Conservation (phyloP, 2,797 vertebrate genomes). For the Peromyscus nudipes region DNA sequence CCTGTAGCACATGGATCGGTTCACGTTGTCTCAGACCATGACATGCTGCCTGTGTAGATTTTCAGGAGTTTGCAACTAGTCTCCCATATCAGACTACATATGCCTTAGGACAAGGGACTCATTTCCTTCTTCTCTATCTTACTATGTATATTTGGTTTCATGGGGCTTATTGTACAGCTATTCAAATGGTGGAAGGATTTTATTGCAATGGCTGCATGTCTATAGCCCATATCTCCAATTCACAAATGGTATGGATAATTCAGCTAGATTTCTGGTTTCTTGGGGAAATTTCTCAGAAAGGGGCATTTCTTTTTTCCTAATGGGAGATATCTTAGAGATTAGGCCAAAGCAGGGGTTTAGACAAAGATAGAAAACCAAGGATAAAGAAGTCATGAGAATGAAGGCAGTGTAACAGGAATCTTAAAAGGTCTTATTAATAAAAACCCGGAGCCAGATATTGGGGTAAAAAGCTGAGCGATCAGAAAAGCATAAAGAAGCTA, state of each 20-base stretch:
- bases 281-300: not conserved
- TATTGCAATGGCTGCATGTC: not conserved
- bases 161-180: too few relatives aligned
- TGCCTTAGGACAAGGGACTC: not conserved
- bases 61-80: not conserved
- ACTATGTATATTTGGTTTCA: too few relatives aligned
- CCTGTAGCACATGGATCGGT: not conserved
- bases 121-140: not conserved
- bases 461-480: too few relatives aligned
- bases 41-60: not conserved
- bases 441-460: too few relatives aligned
- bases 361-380: not conserved
- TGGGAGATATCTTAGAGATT: not conserved
- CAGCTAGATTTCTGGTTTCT: not conserved
- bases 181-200: too few relatives aligned
- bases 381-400: not conserved
- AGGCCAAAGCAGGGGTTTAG: not conserved
- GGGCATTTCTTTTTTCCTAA: not conserved
- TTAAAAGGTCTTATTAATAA: too few relatives aligned
- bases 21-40: not conserved
- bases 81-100: not conserved
- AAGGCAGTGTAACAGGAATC: not conserved
- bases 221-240: not conserved
- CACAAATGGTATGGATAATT: not conserved
- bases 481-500: too few relatives aligned